phyloP scores from a whole-genome alignment of 2,888 invertebrate genomes.

The Leptopterna dolabrata region DNA sequence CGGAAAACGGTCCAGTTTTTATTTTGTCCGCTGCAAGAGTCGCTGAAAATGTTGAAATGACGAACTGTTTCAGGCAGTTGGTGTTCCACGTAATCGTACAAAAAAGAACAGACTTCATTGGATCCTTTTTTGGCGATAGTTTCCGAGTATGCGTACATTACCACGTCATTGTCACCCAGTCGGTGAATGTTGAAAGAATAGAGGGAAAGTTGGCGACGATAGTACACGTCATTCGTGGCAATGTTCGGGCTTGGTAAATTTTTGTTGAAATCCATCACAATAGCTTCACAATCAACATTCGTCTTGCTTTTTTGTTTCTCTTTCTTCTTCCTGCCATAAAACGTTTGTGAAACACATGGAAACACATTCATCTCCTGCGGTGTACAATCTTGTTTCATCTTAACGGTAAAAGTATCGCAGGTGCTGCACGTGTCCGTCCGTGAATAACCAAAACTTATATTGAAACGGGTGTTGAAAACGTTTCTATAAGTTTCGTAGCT shows the following conservation, averaged over 20 bases:
- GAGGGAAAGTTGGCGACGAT: conserved; percentile 49
- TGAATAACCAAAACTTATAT: conserved; percentile 25
- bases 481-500: too few relatives aligned
- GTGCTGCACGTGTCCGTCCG: conserved; percentile 24
- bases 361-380: not conserved
- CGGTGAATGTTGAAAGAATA: conserved; percentile 55
- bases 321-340: conserved; percentile 18
- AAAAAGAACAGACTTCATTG: conserved; percentile 54
- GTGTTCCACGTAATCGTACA: conserved; percentile 46
- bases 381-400: not conserved
- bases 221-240: conserved; percentile 58
- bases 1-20: not conserved
- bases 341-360: not conserved
- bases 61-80: not conserved
- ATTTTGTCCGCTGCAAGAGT: not conserved
- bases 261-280: conserved; percentile 58
- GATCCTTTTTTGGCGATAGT: conserved; percentile 53
- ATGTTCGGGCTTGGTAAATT: conserved; percentile 55
- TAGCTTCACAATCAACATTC: too few relatives aligned
- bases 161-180: conserved; percentile 3
- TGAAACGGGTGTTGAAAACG: conserved; percentile 4
- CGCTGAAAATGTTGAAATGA: conserved; percentile 25
- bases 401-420: not conserved
- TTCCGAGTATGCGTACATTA: conserved; percentile 55
- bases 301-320: not conserved